These are phyloP conservation scores for Pomacea maculata DNA, from an alignment of 1,140 invertebrate genomes.

Conservation along the genomic window DNA sequence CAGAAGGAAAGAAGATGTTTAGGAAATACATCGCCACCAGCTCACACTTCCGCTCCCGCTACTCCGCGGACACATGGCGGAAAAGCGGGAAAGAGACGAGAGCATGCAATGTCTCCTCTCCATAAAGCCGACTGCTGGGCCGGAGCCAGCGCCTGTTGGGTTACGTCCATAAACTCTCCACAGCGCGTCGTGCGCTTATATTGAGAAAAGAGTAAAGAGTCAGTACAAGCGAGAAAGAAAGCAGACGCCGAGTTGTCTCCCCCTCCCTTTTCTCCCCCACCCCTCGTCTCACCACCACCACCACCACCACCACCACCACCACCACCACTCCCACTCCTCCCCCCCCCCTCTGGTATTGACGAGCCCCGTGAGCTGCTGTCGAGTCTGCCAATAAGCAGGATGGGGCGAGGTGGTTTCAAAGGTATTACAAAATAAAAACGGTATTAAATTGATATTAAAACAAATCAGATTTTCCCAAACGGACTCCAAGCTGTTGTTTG, in stretches of 20 bases:
- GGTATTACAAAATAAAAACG: background rate
- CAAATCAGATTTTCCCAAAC: no score
- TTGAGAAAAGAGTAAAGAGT: slow-evolving; percentile 8
- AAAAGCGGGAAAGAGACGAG: background rate
- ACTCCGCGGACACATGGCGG: slow-evolving; percentile 2
- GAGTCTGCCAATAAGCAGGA: background rate
- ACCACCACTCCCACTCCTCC: background rate
- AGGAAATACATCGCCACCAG: slow-evolving; percentile 2
- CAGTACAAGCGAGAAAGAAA: background rate
- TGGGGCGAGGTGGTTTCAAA: background rate
- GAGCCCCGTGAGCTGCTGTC: background rate
- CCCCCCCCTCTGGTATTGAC: background rate
- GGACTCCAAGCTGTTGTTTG: no score
- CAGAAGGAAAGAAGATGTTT: slow-evolving; percentile 7
- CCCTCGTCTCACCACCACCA: background rate
- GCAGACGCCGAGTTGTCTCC: background rate
- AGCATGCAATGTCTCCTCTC: background rate
- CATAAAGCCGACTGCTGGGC: slow-evolving; percentile 1
- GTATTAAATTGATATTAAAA: no score
- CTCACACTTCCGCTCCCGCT: slow-evolving; percentile 1
- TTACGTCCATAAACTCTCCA: slow-evolving; percentile 7
- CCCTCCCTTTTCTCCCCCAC: background rate
- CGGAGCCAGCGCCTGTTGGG: slow-evolving; percentile 1
- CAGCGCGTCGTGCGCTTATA: background rate
- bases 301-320: no score